Evolutionary conservation across 1,140 invertebrate genomes (phyloP).

Genomic region (Meteorus sp.): DNA sequence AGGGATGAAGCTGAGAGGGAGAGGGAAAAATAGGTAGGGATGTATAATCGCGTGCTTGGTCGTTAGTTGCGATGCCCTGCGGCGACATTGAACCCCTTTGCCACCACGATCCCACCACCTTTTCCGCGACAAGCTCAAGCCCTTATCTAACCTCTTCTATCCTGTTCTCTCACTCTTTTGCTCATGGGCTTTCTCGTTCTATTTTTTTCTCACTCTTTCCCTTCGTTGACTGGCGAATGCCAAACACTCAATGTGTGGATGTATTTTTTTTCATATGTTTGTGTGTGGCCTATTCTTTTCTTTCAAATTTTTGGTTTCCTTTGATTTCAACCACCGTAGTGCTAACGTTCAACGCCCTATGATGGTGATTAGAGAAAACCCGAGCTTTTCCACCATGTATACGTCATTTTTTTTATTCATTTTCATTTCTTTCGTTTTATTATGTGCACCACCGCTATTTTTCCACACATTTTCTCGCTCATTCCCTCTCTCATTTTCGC

Average conservation of each 20-base stretch:
- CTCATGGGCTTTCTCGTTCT: background rate
- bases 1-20: no score
- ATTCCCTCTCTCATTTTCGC: no score
- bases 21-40: no score
- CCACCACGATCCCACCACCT: conserved; percentile 32
- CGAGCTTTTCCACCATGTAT: background rate
- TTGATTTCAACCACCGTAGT: conserved; percentile 32
- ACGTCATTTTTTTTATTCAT: conserved; percentile 3
- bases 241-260: no score
- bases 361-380: conserved; percentile 36
- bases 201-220: conserved; percentile 27
- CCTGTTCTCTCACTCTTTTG: conserved; percentile 2
- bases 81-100: conserved; percentile 44
- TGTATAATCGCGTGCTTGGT: conserved; percentile 42
- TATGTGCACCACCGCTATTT: no score
- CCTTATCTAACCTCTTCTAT: conserved; percentile 11
- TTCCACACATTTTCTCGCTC: no score
- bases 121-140: conserved; percentile 21
- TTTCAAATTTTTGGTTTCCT: conserved; percentile 39
- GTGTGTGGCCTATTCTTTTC: conserved; percentile 13
- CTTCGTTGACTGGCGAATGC: background rate
- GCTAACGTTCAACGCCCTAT: no score
- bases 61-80: conserved; percentile 39
- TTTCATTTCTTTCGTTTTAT: conserved; percentile 5
- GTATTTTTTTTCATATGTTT: background rate